Evolutionary conservation across 2,888 invertebrate genomes (phyloP), one percentile per base, ranked within the genome.

Genomic region (Ophonus ardosiacus): DNA sequence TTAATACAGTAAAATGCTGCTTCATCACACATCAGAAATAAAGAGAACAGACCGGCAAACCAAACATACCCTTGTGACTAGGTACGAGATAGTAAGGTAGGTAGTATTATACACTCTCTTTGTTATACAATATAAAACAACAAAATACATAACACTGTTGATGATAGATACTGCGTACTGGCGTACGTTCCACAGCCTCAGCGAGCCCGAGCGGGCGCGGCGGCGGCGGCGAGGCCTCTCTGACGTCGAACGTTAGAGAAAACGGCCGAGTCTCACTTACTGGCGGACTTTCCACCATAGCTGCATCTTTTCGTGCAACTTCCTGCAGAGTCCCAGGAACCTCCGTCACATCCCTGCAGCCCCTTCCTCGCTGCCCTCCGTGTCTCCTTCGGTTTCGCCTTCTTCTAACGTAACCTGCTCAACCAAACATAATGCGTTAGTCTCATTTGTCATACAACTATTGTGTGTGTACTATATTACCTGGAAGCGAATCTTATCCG

Each of bases 321-420:
- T 97, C 93, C 95, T 96, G 93, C 96, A 97, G 93, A 97, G 95
- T 93, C 96, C 96, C 92, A 96, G 94, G 93, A 97, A 95, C 95
- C 96, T 96, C 96, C 96, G 97, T 97, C 97, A 97, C 96, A 97
- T 97, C 92, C 96, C 96, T 93, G 93, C 93, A 91, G 92, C 93
- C 90, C 90, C 92, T 89, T 92, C 93, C 90, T 92, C 92, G 89
- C 92, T 92, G 90, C 92, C 92, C 89, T 91, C 91, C 91, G 89
- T 90, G 89, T 90, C 90, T 90, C 92, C 93, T 86, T 93, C 93
- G 83, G 95, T 94, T 88, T 96, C 96, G 86, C 96, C 96, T 91
- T 97, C 97, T 92, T 98, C 97, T 90, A 97, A 93, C 86, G 97
- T 97, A 89, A 97, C 96, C 95, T 96, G 92, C 87, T 15, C 38